Conservation (phyloP, 1,140 invertebrate species). For the Sitophilus oryzae region DNA sequence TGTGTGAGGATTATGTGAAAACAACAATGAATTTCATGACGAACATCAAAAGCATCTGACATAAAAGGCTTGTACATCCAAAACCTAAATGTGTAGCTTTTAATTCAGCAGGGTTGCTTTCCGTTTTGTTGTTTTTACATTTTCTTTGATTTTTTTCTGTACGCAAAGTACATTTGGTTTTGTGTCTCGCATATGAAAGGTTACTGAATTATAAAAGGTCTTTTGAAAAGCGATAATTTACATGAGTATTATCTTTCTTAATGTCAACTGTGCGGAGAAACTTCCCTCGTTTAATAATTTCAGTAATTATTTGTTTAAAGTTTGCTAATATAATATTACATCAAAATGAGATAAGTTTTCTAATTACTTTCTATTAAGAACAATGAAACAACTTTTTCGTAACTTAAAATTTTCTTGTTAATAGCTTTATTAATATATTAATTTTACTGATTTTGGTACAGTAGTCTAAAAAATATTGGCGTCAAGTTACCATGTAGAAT, state of each 20-base stretch:
- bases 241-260: neutral
- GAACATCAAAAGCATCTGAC: constrained; percentile 16
- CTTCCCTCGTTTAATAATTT: neutral
- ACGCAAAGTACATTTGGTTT: neutral
- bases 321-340: neutral
- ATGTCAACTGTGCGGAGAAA: neutral
- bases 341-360: neutral
- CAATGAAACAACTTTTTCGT: neutral
- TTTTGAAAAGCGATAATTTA: neutral
- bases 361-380: neutral
- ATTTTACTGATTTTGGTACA: no score
- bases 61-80: constrained; percentile 6
- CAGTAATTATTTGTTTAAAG: neutral
- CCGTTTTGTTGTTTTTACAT: neutral
- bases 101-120: constrained; percentile 6
- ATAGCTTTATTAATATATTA: neutral
- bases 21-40: constrained; percentile 20
- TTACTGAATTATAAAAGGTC: neutral
- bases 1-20: constrained; percentile 10
- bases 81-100: constrained; percentile 13
- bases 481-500: no score
- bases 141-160: neutral
- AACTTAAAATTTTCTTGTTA: neutral
- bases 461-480: no score
- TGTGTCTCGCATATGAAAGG: neutral